Evolutionary conservation across 2,797 vertebrate species (phyloP), one percentile per base, ranked within the genome.

Genomic region (Erpetoichthys calabaricus): DNA sequence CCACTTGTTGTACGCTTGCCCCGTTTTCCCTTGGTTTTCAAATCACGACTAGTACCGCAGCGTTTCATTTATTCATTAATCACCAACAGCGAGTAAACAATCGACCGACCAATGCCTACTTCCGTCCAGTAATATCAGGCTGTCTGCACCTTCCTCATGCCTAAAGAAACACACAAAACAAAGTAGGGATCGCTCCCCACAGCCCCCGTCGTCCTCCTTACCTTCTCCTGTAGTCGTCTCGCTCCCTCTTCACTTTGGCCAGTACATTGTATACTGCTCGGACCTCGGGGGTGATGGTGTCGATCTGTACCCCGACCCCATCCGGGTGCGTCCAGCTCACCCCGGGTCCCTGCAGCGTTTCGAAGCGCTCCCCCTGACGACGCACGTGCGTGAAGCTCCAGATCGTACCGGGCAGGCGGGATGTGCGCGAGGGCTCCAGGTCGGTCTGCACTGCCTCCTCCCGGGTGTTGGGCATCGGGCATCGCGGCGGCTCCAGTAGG

Each of bases 361-460:
- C 89, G 9, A 88, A 63, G 8, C 84, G 87, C 62, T 88, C 89
- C 3, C 92, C 95, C 3, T 89, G 91, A 42, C 86, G 85, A 69
- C 91, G 80, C 68, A 96, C 85, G 75, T 96, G 92, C 42, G 90
- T 93, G 80, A 86, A 98, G 73, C 89, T 97, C 93, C 94, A 97
- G 73, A 97, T 96, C 75, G 88, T 95, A 7, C 94, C 94, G 47
- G 94, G 80, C 64, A 81, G 59, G 44, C 86, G 77, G 47, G 88
- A 80, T 53, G 42, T 45, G 3, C 52, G 57, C 56, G 49, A 62
- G 3, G 62, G 65, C 64, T 60, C 58, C 4, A 60, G 44, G 70
- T 91, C 90, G 3, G 93, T 95, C 77, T 98, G 94, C 53, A 83
- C 81, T 10, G 86, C 90, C 25, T 82, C 89, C 59, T 94, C 90